Conservation (phyloP, 2,113 vertebrate species). For the Herpetotheres cachinnans region DNA sequence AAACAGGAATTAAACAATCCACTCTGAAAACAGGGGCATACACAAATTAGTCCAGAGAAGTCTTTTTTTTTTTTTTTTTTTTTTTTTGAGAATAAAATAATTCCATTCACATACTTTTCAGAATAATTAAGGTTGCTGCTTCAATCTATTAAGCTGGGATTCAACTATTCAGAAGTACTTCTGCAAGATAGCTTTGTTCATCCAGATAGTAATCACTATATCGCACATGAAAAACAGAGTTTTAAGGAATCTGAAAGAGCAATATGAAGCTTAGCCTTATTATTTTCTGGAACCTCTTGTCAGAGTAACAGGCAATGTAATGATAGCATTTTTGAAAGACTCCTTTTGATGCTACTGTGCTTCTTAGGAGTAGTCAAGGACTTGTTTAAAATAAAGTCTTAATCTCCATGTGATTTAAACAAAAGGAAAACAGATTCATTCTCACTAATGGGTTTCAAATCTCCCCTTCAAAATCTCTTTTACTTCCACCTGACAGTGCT, state of each 20-base stretch:
- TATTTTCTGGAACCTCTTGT: background rate
- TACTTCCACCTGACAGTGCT: background rate
- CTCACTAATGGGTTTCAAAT: background rate
- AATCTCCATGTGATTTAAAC: background rate
- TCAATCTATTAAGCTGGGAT: background rate
- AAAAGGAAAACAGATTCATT: background rate
- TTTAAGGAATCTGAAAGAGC: background rate
- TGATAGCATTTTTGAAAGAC: background rate
- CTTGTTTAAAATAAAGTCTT: background rate
- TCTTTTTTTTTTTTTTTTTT: background rate
- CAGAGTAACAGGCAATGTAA: background rate
- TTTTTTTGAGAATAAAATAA: background rate
- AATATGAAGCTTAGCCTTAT: background rate
- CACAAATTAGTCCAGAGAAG: background rate
- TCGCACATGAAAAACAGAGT: background rate
- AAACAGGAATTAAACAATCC: constrained; percentile 14
- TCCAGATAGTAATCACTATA: background rate
- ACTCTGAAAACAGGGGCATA: background rate
- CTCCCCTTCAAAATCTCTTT: background rate
- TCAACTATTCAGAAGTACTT: background rate
- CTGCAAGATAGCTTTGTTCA: background rate
- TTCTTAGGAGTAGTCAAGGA: background rate
- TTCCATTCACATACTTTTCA: background rate
- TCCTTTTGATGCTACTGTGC: background rate
- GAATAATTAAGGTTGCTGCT: background rate